Conservation (phyloP, 2,888 invertebrate genomes). For the Mycogona germanica region DNA sequence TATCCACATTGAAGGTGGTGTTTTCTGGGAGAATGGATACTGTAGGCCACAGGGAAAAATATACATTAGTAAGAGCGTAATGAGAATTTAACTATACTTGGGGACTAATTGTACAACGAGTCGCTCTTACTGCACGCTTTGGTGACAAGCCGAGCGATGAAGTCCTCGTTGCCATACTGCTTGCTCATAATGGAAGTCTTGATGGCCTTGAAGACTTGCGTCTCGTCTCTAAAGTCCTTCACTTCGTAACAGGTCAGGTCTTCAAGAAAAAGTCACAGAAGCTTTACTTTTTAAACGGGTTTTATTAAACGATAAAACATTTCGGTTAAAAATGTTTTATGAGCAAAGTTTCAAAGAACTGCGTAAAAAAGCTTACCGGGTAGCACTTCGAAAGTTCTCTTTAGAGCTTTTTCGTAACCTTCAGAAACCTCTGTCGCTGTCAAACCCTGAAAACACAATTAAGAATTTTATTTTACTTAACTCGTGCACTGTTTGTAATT, state of each 20-base stretch:
- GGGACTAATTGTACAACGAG: constrained; percentile 12
- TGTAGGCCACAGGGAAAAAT: constrained; percentile 28
- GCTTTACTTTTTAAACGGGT: constrained; percentile 18
- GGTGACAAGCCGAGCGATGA: constrained; percentile 69
- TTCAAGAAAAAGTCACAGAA: constrained; percentile 13
- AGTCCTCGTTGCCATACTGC: constrained; percentile 94
- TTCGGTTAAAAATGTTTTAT: too few relatives aligned
- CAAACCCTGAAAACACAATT: constrained; percentile 52
- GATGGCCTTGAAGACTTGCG: constrained; percentile 55
- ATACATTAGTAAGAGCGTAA: background rate
- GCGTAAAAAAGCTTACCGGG: too few relatives aligned
- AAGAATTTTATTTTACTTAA: too few relatives aligned
- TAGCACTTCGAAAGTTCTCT: constrained; percentile 81
- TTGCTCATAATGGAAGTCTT: constrained; percentile 87
- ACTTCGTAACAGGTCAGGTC: constrained; percentile 62
- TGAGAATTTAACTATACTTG: background rate
- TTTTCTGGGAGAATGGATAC: constrained; percentile 69
- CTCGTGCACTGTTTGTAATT: too few relatives aligned
- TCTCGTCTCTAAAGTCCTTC: constrained; percentile 49
- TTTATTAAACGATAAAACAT: background rate
- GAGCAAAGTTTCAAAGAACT: background rate
- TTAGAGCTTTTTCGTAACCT: constrained; percentile 83
- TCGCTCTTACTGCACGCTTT: constrained; percentile 57
- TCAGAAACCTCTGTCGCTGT: constrained; percentile 94
- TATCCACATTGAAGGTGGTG: constrained; percentile 92